phyloP scores from a whole-genome alignment of 23 tunicate species.

The Diplosoma virens region DNA sequence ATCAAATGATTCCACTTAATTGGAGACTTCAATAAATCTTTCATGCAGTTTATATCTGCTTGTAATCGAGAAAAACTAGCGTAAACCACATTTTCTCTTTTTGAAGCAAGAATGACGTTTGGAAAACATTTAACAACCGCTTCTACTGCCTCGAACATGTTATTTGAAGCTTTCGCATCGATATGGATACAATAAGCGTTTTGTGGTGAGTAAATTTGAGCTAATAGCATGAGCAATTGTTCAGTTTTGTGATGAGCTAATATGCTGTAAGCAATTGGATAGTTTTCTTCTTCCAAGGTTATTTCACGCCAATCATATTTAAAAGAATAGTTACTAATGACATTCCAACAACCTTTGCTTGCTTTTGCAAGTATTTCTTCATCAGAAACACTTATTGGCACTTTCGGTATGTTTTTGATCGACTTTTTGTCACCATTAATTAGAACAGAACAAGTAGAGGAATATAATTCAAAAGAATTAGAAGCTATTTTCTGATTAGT shows the following conservation, averaged over 20 bases:
- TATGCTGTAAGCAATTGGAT: constrained; percentile 65
- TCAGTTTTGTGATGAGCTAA: constrained; percentile 37
- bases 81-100: constrained; percentile 41
- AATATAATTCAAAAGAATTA: too few species aligned
- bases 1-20: constrained; percentile 61
- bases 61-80: constrained; percentile 46
- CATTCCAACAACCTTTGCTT: neutral
- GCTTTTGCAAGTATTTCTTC: neutral
- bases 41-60: constrained; percentile 78
- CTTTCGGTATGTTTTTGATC: neutral
- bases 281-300: constrained; percentile 19
- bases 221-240: constrained; percentile 51
- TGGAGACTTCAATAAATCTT: constrained; percentile 35
- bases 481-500: too few species aligned
- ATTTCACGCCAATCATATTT: neutral
- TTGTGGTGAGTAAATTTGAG: constrained; percentile 62
- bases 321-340: constrained; percentile 7
- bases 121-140: constrained; percentile 45
- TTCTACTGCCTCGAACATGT: neutral
- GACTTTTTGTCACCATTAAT: neutral
- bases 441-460: constrained; percentile 2
- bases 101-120: constrained; percentile 48
- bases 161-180: constrained; percentile 29
- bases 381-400: neutral
- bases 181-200: constrained; percentile 70